Conservation (phyloP, 2,113 vertebrate species). For the Grus americana region DNA sequence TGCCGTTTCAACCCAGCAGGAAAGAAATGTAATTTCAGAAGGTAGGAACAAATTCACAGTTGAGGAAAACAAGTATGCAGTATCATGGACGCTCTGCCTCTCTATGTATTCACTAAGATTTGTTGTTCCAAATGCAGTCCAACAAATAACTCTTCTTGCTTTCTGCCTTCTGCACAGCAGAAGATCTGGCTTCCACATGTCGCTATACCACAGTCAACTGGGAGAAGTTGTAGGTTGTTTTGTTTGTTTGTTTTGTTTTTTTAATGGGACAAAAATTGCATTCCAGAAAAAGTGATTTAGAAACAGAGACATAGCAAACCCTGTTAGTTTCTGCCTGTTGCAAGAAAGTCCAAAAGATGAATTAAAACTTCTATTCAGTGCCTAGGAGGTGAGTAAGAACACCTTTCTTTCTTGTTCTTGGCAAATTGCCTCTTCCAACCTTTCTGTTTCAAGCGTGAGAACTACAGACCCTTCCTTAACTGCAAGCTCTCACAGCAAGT, state of each 20-base stretch:
- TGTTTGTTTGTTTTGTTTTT: background rate
- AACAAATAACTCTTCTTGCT: background rate
- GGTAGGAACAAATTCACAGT: background rate
- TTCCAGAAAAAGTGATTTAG: background rate
- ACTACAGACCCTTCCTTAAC: background rate
- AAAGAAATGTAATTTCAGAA: background rate
- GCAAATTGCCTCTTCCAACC: background rate
- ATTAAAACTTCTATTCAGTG: background rate
- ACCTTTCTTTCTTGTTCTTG: background rate
- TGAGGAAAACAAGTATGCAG: background rate
- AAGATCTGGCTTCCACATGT: slow-evolving; percentile 28
- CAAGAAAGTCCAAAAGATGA: background rate
- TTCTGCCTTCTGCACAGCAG: background rate
- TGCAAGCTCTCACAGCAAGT: background rate
- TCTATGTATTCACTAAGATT: background rate
- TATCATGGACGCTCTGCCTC: background rate
- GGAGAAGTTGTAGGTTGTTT: background rate
- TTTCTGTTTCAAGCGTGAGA: background rate
- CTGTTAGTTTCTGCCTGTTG: background rate
- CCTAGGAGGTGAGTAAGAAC: background rate
- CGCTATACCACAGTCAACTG: background rate
- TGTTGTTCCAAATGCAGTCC: background rate
- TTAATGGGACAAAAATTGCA: background rate
- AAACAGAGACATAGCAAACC: background rate
- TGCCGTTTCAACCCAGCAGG: background rate